These are phyloP conservation scores for Brachionus rotundiformis DNA, from an alignment of 1,140 invertebrate genomes.

Conservation along the genomic window DNA sequence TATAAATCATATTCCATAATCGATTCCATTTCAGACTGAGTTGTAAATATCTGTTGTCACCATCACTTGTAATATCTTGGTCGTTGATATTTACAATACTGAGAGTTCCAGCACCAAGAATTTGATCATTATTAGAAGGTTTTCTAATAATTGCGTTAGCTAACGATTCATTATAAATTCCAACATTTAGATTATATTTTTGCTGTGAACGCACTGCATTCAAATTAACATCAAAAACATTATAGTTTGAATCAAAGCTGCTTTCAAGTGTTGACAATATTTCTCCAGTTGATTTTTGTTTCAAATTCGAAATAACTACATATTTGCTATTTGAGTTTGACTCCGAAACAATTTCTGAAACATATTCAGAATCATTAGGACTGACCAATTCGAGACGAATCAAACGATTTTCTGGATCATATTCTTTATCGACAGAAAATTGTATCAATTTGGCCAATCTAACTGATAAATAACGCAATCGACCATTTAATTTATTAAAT, in stretches of 20 bases:
- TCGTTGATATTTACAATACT: neutral
- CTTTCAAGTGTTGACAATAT: neutral
- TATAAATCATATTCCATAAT: slow-evolving; percentile 18
- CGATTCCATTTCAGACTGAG: slow-evolving; percentile 23
- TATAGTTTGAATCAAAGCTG: slow-evolving; percentile 29
- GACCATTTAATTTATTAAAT: slow-evolving; percentile 46
- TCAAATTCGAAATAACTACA: neutral
- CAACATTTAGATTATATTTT: slow-evolving; percentile 12
- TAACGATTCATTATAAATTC: slow-evolving; percentile 19
- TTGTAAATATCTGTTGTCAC: slow-evolving; percentile 21
- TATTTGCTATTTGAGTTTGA: neutral
- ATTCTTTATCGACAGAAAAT: slow-evolving; percentile 51
- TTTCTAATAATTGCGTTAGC: slow-evolving; percentile 3
- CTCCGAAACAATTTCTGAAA: neutral
- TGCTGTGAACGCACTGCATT: neutral
- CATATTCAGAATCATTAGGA: slow-evolving; percentile 26
- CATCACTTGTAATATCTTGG: neutral
- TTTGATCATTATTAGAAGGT: slow-evolving; percentile 6
- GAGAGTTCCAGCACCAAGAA: neutral
- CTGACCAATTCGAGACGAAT: slow-evolving; percentile 17
- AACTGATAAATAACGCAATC: slow-evolving; percentile 10
- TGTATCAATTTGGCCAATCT: slow-evolving; percentile 4
- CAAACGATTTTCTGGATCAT: slow-evolving; percentile 37
- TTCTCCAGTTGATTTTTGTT: neutral
- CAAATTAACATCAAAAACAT: slow-evolving; percentile 16